Conservation (phyloP, 2,888 invertebrate species). For the Dasypogon diadema region DNA sequence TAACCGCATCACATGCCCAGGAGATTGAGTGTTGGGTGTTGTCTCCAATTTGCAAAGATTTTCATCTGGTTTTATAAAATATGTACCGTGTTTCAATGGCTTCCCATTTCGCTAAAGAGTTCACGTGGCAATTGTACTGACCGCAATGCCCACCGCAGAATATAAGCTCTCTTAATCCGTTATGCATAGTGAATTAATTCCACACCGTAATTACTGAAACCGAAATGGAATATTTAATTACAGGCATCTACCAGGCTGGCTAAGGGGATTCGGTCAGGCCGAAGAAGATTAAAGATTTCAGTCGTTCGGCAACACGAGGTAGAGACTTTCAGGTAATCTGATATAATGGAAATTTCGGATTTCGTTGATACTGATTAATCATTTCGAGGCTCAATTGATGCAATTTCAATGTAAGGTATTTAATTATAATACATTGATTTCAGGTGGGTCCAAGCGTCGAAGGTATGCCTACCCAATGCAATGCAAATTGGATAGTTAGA, state of each 20-base stretch:
- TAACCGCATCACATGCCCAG: constrained; percentile 45
- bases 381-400: too few species aligned
- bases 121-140: constrained; percentile 21
- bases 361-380: too few species aligned
- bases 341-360: constrained; percentile 24
- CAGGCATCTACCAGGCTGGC: background rate
- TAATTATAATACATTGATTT: too few species aligned
- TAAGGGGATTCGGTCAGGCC: constrained; percentile 2
- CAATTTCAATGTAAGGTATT: too few species aligned
- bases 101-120: constrained; percentile 43
- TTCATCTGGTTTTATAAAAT: constrained; percentile 26
- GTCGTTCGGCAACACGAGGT: background rate
- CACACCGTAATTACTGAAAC: constrained; percentile 55
- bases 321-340: constrained; percentile 19
- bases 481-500: too few species aligned
- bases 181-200: constrained; percentile 56
- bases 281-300: constrained; percentile 32
- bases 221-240: constrained; percentile 57
- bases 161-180: constrained; percentile 53
- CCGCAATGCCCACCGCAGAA: constrained; percentile 30
- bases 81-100: constrained; percentile 16
- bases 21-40: constrained; percentile 13
- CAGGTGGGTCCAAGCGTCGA: too few species aligned
- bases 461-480: too few species aligned
- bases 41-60: constrained; percentile 34